Evolutionary conservation across 2,888 invertebrate species (phyloP).

Genomic region (Odontomyia ornata): DNA sequence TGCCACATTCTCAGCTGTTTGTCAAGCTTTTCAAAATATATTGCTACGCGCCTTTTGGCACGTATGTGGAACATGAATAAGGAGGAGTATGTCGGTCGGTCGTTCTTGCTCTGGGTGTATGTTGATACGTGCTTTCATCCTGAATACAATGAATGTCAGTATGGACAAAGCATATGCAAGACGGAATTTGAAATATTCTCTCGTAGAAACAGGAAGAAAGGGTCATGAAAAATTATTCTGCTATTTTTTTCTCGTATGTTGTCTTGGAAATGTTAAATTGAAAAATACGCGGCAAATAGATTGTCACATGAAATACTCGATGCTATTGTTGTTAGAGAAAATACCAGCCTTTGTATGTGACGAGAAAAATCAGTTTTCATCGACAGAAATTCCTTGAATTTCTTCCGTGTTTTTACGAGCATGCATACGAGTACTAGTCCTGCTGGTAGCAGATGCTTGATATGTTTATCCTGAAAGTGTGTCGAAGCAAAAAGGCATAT

Average conservation of each 20-base stretch:
- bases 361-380: slow-evolving; percentile 4
- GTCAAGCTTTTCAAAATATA: slow-evolving; percentile 26
- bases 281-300: background rate
- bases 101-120: no score
- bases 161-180: background rate
- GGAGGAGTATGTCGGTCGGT: background rate
- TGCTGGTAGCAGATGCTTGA: background rate
- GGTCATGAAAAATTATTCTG: background rate
- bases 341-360: background rate
- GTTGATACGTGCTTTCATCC: background rate
- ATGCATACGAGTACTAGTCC: background rate
- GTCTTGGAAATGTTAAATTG: background rate
- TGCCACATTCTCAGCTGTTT: slow-evolving; percentile 15
- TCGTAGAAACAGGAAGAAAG: background rate
- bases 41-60: slow-evolving; percentile 13
- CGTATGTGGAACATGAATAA: background rate
- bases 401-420: slow-evolving; percentile 13
- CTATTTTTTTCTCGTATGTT: no score
- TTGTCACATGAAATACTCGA: background rate
- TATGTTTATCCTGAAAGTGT: background rate
- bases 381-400: slow-evolving; percentile 6
- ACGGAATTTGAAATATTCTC: slow-evolving; percentile 34
- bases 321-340: background rate
- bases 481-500: slow-evolving; percentile 14
- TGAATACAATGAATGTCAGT: slow-evolving; percentile 1